Evolutionary conservation across 2,888 invertebrate genomes (phyloP).

Genomic region (Theretra japonica): DNA sequence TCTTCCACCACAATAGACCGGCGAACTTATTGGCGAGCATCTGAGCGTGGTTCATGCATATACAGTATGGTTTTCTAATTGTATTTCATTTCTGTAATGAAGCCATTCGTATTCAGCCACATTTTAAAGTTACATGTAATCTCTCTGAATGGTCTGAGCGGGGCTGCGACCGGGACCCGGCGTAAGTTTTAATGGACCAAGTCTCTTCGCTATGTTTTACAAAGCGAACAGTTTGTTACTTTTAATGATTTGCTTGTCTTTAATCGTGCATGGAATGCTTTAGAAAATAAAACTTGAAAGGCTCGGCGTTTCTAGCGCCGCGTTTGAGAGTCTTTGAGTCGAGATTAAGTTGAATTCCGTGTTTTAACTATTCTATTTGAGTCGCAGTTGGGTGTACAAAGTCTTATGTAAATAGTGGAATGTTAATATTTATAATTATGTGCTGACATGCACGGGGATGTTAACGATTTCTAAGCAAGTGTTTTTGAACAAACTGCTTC

Average conservation of each 20-base stretch:
- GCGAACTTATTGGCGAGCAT: constrained; percentile 32
- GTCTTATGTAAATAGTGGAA: not conserved
- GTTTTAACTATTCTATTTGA: constrained; percentile 18
- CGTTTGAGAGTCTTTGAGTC: constrained; percentile 4
- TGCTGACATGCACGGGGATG: not conserved
- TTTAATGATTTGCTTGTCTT: constrained; percentile 46
- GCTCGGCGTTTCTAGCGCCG: not conserved
- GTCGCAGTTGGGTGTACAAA: not conserved
- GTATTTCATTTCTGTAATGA: constrained; percentile 45
- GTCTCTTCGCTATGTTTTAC: constrained; percentile 47
- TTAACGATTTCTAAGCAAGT: too few relatives aligned
- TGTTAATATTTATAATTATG: not conserved
- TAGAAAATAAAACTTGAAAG: constrained; percentile 18
- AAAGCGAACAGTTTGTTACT: constrained; percentile 49
- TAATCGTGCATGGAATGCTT: constrained; percentile 31
- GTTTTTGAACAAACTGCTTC: too few relatives aligned
- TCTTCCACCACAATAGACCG: constrained; percentile 30
- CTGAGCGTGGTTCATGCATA: constrained; percentile 33
- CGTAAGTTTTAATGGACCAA: constrained; percentile 56
- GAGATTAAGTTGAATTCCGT: constrained; percentile 17
- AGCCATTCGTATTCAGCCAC: constrained; percentile 51
- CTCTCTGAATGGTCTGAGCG: constrained; percentile 45
- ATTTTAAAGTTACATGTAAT: constrained; percentile 68
- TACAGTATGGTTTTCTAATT: constrained; percentile 35
- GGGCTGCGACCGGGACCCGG: constrained; percentile 36